Conservation (phyloP, 2,797 vertebrate species). For the Amniataba percoides region DNA sequence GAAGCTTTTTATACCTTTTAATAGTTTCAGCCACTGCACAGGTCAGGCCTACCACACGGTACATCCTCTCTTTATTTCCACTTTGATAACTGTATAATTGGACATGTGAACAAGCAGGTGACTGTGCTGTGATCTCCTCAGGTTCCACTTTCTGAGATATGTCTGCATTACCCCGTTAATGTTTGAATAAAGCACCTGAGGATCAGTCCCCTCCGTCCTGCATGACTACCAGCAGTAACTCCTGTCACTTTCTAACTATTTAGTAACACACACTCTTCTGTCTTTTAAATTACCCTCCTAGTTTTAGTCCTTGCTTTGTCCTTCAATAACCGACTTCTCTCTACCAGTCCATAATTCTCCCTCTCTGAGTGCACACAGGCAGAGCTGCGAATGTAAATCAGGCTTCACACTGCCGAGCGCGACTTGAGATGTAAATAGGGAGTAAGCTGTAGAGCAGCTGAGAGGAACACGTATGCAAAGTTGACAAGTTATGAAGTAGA, state of each 20-base stretch:
- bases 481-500: slow-evolving; percentile 6
- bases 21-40: not conserved
- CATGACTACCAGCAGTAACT: not conserved
- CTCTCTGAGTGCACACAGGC: slow-evolving; percentile 9
- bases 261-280: not conserved
- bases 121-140: not conserved
- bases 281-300: not conserved
- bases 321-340: not conserved
- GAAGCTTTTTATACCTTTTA: no score
- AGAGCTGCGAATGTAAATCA: slow-evolving; percentile 25
- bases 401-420: slow-evolving; percentile 3
- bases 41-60: not conserved
- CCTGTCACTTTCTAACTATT: not conserved
- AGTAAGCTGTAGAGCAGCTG: not conserved
- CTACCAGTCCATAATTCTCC: slow-evolving; percentile 2
- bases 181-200: not conserved
- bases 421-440: slow-evolving; percentile 35
- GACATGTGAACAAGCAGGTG: not conserved
- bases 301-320: not conserved
- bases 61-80: not conserved
- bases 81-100: not conserved
- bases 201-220: not conserved
- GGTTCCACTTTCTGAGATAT: not conserved
- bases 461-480: slow-evolving; percentile 5
- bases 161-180: not conserved